A percentile compares a stretch with the other conserved stretches of the same genome.
Conservation (phyloP, 2,888 invertebrate species). For the Heteropelma amictum region DNA sequence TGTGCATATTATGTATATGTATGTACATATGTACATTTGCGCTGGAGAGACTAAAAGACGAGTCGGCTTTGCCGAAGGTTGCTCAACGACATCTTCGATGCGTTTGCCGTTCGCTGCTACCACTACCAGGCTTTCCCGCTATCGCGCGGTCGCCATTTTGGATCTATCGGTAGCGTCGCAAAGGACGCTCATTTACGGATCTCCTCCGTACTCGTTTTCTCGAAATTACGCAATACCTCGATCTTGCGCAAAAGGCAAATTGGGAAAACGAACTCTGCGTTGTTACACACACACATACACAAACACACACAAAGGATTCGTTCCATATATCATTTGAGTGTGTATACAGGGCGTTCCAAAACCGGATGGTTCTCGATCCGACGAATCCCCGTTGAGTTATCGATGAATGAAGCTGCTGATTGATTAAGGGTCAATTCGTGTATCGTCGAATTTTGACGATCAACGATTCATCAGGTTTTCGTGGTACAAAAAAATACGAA, state of each 20-base stretch:
- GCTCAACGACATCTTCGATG: conserved; percentile 63
- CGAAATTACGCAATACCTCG: conserved; percentile 62
- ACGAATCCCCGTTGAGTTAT: neutral
- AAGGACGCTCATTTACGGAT: conserved; percentile 12
- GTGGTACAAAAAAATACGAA: too few relatives aligned
- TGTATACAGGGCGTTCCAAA: neutral
- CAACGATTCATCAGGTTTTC: too few relatives aligned
- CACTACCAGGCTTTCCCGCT: neutral
- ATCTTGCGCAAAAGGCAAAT: conserved; percentile 64
- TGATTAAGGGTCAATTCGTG: too few relatives aligned
- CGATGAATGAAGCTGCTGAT: too few relatives aligned
- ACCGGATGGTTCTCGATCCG: neutral
- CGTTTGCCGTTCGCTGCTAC: neutral
- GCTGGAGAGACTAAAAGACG: conserved; percentile 8
- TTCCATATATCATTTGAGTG: too few relatives aligned
- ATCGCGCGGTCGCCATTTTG: conserved; percentile 68
- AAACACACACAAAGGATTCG: too few relatives aligned
- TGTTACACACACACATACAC: too few relatives aligned
- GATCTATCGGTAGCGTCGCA: conserved; percentile 59
- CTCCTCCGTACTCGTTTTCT: conserved; percentile 24
- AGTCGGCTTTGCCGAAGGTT: conserved; percentile 65
- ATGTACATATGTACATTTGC: neutral
- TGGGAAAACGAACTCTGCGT: conserved; percentile 12
- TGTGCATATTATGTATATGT: conserved; percentile 47
- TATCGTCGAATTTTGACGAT: too few relatives aligned